Base-by-base conservation (phyloP, 2,113 vertebrate genomes). In the Dipodomys merriami region DNA sequence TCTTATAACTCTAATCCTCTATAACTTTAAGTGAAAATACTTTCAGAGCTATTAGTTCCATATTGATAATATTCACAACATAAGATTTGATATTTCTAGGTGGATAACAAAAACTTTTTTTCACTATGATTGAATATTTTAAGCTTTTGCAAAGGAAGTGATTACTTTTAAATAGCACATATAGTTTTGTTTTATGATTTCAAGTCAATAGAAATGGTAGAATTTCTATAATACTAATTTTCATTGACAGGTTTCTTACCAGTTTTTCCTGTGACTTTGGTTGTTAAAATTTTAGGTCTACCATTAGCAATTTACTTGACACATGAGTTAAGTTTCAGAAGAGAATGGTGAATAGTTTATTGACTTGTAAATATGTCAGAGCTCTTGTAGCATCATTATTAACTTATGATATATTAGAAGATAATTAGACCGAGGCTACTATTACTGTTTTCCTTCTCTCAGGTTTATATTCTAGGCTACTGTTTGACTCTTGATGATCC, bases 281-380 rank as follows among this genome's bases (percentile, higher is more conserved):
- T 88, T 80, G 25, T 39, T 86, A 87, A 65, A 91, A 80, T 94
- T 29, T 80, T 30, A 7, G 44, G 6, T 13, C 92, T 74, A 74
- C 27, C 6, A 29, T 53, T 67, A 91, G 35, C 25, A 88, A 3
- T 86, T 95, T 91, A 73, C 90, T 23, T 86, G 23, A 62, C 29
- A 83, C 29, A 74, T 69, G n/a, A 90, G 86, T 64, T 16, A 80
- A 16, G 87, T 94, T 91, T 95, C 23, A 74, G 71, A 88, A 84
- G 35, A 81, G 78, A 77, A 69, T 88, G 7, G 0, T 89, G 18
- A 92, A 65, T n/a, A 71, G 18, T 67, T 2, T 90, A n/a, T 85
- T 90, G 33, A 88, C 22, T 91, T 92, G 39, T 78, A 77, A 81
- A 83, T 74, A 0, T 82, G 22, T 89, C 27, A 78, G 19, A 80